Evolutionary conservation across 2,797 vertebrate species (phyloP).

Genomic region (Manis javanica): DNA sequence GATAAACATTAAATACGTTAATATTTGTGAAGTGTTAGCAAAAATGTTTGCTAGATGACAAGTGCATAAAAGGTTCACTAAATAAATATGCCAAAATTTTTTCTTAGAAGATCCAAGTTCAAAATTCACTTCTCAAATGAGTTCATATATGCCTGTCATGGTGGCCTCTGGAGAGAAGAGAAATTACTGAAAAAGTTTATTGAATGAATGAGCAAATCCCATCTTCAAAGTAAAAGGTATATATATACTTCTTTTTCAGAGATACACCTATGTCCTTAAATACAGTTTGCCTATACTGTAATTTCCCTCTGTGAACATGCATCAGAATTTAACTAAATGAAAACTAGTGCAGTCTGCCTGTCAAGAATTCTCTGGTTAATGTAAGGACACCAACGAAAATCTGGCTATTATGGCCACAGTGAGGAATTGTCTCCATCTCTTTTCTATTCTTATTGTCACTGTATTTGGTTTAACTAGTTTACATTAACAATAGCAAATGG

Average conservation of each 20-base stretch:
- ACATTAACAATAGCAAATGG: background rate
- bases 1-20: conserved; percentile 45
- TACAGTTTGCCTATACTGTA: background rate
- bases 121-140: background rate
- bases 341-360: background rate
- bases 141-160: background rate
- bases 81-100: conserved; percentile 39
- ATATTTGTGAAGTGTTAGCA: background rate
- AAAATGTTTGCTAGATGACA: background rate
- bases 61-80: background rate
- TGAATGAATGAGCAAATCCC: background rate
- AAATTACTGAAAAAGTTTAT: background rate
- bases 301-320: background rate
- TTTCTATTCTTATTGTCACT: background rate
- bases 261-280: background rate
- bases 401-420: background rate
- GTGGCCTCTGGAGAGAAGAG: background rate
- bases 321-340: conserved; percentile 11
- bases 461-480: background rate
- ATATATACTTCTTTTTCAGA: background rate
- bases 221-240: background rate
- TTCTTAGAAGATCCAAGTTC: background rate
- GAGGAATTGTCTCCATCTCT: background rate
- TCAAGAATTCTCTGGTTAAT: background rate
- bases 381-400: background rate